Evolutionary conservation across 2,113 vertebrate species (phyloP), one percentile per base, ranked within the genome.

Genomic region (Telmatochromis bifrenatus): DNA sequence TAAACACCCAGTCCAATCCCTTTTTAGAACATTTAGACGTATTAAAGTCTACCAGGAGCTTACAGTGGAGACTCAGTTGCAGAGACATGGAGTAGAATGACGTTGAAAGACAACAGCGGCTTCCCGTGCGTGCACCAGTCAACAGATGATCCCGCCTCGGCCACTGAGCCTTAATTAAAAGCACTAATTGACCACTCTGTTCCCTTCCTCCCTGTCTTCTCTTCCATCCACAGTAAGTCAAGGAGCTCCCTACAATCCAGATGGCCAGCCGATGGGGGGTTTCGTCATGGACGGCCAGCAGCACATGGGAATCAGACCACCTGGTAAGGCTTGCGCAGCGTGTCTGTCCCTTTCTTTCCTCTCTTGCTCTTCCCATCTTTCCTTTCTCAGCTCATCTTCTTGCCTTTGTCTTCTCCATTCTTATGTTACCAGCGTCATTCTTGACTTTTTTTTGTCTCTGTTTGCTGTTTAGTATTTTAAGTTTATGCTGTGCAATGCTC

Each of bases 201-300:
- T 90, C 83, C 91, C 86, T 88, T 81, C 88, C 77, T 87, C 92
- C 79, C 87, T 53, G 60, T 85, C 96, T 96, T 96, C 84, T 92
- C 88, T 86, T 94, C 86, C 90, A 87, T 96, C 93, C 90, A 91
- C 97, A 99, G 99, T 99, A 97, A 99, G 98, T 97, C 99, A 99
- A 98, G 99, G 99, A 96, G 98, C 98, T 87, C 98, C 98, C 93
- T 99, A 99, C 96, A 99, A 98, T 91, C 98, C 99, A 5, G 99
- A 99, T 6, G 99, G 99, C 93, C 99, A 99, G 95, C 98, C 98
- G 2, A 99, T 99, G 98, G 98, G 99, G 97, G 99, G 99, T 88
- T 99, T 99, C 31, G 99, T 99, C 96, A 99, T 99, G 99, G 99
- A 99, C 5, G 98, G 99, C 91, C 99, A 99, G 94, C 99, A 99